Evolutionary conservation across 2,888 invertebrate genomes (phyloP).

Genomic region (Caenorhabditis sp.): DNA sequence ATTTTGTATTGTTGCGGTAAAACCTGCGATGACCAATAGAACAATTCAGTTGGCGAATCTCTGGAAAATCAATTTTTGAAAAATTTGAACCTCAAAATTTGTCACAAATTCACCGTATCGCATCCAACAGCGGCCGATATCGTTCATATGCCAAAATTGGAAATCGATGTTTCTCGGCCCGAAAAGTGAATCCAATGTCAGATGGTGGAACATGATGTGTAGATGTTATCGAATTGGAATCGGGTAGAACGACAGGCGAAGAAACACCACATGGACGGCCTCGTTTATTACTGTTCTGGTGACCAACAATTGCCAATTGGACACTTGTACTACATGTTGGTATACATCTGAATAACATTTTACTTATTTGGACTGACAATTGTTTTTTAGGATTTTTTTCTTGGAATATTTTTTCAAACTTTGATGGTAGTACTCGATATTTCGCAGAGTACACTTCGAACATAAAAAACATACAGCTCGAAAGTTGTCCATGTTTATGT

Average conservation of each 20-base stretch:
- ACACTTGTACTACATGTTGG: constrained; percentile 25
- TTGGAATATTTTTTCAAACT: constrained; percentile 5
- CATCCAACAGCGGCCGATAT: constrained; percentile 21
- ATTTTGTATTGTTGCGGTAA: constrained; percentile 27
- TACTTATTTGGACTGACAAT: too few species aligned
- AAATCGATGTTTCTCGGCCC: constrained; percentile 13
- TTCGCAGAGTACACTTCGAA: too few species aligned
- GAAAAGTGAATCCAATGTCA: constrained; percentile 29
- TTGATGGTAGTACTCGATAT: too few species aligned
- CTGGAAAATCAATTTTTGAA: constrained; percentile 8
- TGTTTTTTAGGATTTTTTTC: too few species aligned
- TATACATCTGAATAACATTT: constrained; percentile 21
- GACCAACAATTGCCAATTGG: constrained; percentile 21
- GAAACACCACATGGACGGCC: constrained; percentile 35
- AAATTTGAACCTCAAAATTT: neutral
- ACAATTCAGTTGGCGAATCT: constrained; percentile 16
- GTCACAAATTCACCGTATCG: constrained; percentile 16
- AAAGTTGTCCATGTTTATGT: too few species aligned
- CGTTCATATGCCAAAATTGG: constrained; percentile 26
- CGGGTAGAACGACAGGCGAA: constrained; percentile 9
- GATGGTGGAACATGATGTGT: constrained; percentile 4
- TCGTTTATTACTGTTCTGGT: constrained; percentile 10
- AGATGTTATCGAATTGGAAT: constrained; percentile 6
- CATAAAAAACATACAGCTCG: too few species aligned
- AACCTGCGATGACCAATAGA: constrained; percentile 32